Percentiles rank a stretch among this genome's conserved stretches.
Evolutionary conservation across 2,888 invertebrate species (phyloP).

Genomic region (Odontocerum albicorne): DNA sequence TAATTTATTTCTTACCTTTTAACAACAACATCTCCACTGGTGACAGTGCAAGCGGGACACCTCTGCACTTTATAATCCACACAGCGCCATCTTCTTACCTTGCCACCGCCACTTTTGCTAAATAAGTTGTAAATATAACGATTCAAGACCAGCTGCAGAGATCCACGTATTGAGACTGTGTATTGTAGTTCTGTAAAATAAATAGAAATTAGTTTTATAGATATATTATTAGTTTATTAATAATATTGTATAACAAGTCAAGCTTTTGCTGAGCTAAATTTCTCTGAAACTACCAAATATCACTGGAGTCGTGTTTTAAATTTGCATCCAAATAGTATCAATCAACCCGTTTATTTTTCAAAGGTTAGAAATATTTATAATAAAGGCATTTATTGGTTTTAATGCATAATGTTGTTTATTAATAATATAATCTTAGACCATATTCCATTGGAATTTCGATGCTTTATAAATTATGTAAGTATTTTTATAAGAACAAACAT

Average conservation of each 20-base stretch:
- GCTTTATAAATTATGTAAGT: too few relatives aligned
- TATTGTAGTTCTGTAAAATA: too few relatives aligned
- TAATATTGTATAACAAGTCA: not conserved
- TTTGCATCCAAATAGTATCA: not conserved
- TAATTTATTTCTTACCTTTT: constrained; percentile 46
- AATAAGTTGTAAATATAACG: constrained; percentile 46
- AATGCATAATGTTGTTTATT: too few relatives aligned
- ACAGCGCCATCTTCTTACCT: constrained; percentile 49
- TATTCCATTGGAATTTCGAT: too few relatives aligned
- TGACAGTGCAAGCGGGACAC: constrained; percentile 48
- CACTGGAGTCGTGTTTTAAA: not conserved
- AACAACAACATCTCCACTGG: constrained; percentile 45
- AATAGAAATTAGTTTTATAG: too few relatives aligned
- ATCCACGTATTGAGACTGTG: constrained; percentile 44
- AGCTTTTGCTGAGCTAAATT: not conserved
- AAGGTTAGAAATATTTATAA: too few relatives aligned
- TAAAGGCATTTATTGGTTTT: too few relatives aligned
- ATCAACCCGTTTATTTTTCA: not conserved
- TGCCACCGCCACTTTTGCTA: constrained; percentile 40
- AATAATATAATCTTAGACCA: too few relatives aligned
- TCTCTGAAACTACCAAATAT: not conserved
- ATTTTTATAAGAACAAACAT: too few relatives aligned
- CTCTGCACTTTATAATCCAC: constrained; percentile 46
- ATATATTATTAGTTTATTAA: not conserved
- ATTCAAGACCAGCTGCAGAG: constrained; percentile 46